phyloP scores from a whole-genome alignment of 2,113 vertebrate species.

The Hucho hucho region DNA sequence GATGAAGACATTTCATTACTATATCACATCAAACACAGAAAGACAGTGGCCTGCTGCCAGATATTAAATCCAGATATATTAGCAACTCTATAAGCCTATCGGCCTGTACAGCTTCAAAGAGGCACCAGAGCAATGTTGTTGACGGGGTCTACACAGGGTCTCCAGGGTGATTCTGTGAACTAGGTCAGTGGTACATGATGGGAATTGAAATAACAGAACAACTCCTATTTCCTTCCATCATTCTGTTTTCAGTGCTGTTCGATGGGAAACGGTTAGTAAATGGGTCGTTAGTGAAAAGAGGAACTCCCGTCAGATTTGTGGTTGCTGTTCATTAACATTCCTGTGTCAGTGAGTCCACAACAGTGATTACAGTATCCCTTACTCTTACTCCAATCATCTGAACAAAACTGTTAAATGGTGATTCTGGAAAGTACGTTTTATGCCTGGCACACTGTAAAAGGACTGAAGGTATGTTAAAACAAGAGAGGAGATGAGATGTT shows the following conservation, averaged over 20 bases:
- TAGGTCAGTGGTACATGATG: conserved; percentile 13
- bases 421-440: background rate
- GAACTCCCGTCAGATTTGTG: conserved; percentile 1
- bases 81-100: no score
- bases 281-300: conserved; percentile 13
- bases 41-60: background rate
- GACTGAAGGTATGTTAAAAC: background rate
- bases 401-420: background rate
- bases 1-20: background rate
- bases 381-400: background rate
- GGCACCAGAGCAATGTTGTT: background rate
- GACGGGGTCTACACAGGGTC: background rate
- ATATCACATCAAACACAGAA: background rate
- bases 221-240: no score
- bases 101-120: background rate
- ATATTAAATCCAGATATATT: background rate
- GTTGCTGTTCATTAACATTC: conserved; percentile 48
- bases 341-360: conserved; percentile 13
- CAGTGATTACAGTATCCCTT: background rate
- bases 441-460: background rate
- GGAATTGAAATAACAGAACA: background rate
- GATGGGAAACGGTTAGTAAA: background rate
- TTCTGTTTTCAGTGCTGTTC: background rate
- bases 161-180: background rate
- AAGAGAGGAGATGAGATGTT: background rate